Conservation (phyloP, 2,113 vertebrate species). For the Eptesicus fuscus region DNA sequence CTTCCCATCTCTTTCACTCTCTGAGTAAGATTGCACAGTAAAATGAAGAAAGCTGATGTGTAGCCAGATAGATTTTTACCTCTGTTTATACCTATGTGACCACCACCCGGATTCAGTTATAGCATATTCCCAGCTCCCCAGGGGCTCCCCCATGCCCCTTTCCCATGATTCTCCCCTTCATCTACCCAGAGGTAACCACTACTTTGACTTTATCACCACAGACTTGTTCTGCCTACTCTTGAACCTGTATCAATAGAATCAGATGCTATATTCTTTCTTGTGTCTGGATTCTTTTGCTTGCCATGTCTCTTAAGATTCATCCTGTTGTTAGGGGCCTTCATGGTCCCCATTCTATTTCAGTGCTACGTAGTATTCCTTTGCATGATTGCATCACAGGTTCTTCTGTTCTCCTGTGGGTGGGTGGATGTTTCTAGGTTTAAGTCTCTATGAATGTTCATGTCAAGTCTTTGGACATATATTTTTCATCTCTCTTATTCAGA, state of each 20-base stretch:
- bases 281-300: background rate
- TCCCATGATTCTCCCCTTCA: background rate
- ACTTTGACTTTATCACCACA: background rate
- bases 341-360: background rate
- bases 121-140: background rate
- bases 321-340: rapidly evolving
- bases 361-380: background rate
- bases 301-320: background rate
- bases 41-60: background rate
- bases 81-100: background rate
- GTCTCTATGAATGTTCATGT: background rate
- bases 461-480: background rate
- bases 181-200: background rate
- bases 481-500: background rate
- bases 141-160: background rate
- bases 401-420: background rate
- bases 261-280: background rate
- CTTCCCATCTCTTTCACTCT: background rate
- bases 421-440: background rate
- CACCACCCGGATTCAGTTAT: background rate
- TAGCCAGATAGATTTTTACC: background rate
- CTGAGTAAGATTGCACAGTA: background rate
- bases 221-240: background rate
- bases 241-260: background rate
- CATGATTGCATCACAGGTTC: background rate